These are phyloP conservation scores for Myathropa florea DNA, from an alignment of 2,888 invertebrate species.

Conservation along the genomic window DNA sequence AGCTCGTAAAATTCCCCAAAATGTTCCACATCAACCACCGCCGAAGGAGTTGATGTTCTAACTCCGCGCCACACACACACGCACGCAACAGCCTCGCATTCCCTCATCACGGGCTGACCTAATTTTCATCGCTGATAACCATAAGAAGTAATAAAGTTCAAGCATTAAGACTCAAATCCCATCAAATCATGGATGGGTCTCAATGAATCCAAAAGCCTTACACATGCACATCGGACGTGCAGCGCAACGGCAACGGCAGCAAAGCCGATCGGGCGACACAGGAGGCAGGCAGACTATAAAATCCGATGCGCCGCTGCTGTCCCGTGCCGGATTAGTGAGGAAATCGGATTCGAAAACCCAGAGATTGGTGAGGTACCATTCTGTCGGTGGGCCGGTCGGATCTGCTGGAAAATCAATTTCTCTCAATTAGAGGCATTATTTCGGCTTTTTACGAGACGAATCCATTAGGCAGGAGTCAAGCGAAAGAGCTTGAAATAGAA, in stretches of 20 bases:
- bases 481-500: background rate
- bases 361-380: background rate
- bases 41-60: background rate
- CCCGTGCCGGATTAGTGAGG: conserved; percentile 38
- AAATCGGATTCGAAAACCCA: conserved; percentile 22
- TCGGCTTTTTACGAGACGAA: background rate
- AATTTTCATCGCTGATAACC: conserved; percentile 25
- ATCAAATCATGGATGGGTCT: conserved; percentile 25
- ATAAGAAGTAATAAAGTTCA: conserved; percentile 40
- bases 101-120: conserved; percentile 15
- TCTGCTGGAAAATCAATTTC: conserved; percentile 33
- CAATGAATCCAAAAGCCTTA: conserved; percentile 10
- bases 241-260: background rate
- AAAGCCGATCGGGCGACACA: background rate
- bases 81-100: background rate
- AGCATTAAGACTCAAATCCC: conserved; percentile 32
- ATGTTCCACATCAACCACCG: background rate
- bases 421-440: conserved; percentile 18
- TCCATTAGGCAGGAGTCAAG: background rate
- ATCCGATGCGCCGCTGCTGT: background rate
- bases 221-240: conserved; percentile 6
- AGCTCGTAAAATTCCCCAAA: background rate
- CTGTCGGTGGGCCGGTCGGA: background rate
- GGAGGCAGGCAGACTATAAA: background rate
- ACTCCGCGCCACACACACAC: background rate